Base-by-base conservation (phyloP, 2,888 invertebrate species). In the Lasioglossum lativentre region DNA sequence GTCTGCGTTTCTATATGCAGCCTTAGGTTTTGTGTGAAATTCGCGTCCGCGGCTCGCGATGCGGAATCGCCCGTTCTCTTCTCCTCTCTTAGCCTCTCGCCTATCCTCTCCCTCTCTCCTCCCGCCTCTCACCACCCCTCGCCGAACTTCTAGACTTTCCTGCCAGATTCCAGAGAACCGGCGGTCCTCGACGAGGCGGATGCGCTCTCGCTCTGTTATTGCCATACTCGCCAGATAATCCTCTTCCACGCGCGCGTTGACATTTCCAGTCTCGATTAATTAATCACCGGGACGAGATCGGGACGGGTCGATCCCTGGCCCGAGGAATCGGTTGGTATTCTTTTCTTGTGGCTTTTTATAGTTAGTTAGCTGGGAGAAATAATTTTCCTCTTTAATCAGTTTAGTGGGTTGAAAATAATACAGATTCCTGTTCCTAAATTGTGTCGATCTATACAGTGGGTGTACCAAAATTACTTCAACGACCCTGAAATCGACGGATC, bases 1-100 rank as follows among this genome's bases (percentile, higher is more conserved):
- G 92, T 92, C 93, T 93, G 88, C 92, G 89, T 90, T 92, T 91
- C 91, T 91, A 91, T 90, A 90, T 90, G 91, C 91, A 88, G 89
- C 86, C 75, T 88, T 91, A 89, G 88, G 91, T 91, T 91, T 91
- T 89, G 86, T 83, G 89, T 82, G 90, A 89, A 91, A 89, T 90
- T 89, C 90, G 78, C 86, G 83, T 77, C 59, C 81, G 86, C 45
- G 19, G 66, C 66, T 66, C 34, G 66, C 66, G 66, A 66, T 66
- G 82, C 85, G 82, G 78, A 83, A 80, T 86, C 80, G 80, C 63
- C 38, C 30, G 78, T 79, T 74, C 76, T 73, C 68, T 52, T 27
- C 79, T 72, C 76, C 73, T 71, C 73, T 68, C 59, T 27, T 14
- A 27, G 4, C 27, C 4, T 27, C 59, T 12, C 27, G 66, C 66